phyloP scores from a whole-genome alignment of 2,888 invertebrate species.

The Neria commutata region DNA sequence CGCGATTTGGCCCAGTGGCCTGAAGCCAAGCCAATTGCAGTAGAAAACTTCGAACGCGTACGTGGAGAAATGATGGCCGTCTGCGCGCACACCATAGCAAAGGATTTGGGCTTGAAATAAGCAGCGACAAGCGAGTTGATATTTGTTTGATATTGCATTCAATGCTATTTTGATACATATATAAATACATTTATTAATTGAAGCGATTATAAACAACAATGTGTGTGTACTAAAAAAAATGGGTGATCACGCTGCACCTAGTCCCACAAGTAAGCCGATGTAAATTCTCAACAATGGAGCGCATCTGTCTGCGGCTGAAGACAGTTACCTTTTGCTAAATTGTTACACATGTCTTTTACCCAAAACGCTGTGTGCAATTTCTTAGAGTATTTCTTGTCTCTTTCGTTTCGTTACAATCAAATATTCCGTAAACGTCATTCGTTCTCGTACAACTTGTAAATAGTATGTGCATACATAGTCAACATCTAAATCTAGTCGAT shows the following conservation, averaged over 20 bases:
- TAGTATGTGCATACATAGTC: too few species aligned
- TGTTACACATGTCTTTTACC: neutral
- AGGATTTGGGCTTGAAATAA: constrained; percentile 68
- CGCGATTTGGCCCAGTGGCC: constrained; percentile 84
- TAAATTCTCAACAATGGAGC: constrained; percentile 13
- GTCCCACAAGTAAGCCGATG: constrained; percentile 13
- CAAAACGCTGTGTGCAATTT: neutral
- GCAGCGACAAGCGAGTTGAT: constrained; percentile 18
- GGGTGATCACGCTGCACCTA: too few species aligned
- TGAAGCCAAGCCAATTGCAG: constrained; percentile 69
- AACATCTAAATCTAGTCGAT: too few species aligned
- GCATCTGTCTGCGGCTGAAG: constrained; percentile 12
- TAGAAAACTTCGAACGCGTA: constrained; percentile 74
- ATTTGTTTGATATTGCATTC: constrained; percentile 3
- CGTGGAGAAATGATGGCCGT: constrained; percentile 84
- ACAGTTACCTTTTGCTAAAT: constrained; percentile 12
- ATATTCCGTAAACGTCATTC: too few species aligned
- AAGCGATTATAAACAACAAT: too few species aligned
- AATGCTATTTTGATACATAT: neutral
- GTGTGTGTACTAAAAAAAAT: too few species aligned
- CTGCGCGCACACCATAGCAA: constrained; percentile 73
- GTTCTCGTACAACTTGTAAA: too few species aligned
- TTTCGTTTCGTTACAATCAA: too few species aligned
- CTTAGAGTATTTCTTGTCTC: too few species aligned
- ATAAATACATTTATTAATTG: neutral